These are phyloP conservation scores for Lasioglossum malachurum DNA, from an alignment of 2,888 invertebrate species.

Conservation along the genomic window DNA sequence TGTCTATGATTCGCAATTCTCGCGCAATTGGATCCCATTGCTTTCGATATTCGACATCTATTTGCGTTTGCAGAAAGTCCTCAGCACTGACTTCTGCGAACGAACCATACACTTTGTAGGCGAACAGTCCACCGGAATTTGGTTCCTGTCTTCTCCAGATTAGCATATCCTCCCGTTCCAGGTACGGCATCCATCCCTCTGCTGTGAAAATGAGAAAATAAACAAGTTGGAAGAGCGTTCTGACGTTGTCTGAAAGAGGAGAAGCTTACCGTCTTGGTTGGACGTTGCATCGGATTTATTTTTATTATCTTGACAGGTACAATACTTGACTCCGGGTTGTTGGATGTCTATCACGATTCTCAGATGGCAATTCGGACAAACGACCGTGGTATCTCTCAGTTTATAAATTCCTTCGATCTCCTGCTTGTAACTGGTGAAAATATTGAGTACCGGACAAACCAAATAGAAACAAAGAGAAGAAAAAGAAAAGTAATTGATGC, in stretches of 20 bases:
- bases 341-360: conserved; percentile 83
- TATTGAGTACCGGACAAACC: background rate
- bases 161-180: conserved; percentile 91
- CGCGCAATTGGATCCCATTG: conserved; percentile 93
- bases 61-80: conserved; percentile 93
- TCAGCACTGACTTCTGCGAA: conserved; percentile 92
- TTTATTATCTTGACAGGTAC: conserved; percentile 82
- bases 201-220: conserved; percentile 23
- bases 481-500: background rate
- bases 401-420: conserved; percentile 87
- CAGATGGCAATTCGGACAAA: conserved; percentile 85
- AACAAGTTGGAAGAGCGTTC: background rate
- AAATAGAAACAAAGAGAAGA: background rate
- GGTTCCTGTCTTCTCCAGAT: conserved; percentile 92
- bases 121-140: conserved; percentile 89
- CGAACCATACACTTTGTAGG: conserved; percentile 95
- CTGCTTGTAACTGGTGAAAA: conserved; percentile 83
- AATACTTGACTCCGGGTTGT: conserved; percentile 85
- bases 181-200: conserved; percentile 90
- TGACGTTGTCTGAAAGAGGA: too few species aligned
- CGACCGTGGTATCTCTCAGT: conserved; percentile 86
- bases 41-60: conserved; percentile 91
- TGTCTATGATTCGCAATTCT: conserved; percentile 89
- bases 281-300: conserved; percentile 26
- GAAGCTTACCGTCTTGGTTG: conserved; percentile 50